Evolutionary conservation across 2,797 vertebrate species (phyloP).

Genomic region (Falco rusticolus): DNA sequence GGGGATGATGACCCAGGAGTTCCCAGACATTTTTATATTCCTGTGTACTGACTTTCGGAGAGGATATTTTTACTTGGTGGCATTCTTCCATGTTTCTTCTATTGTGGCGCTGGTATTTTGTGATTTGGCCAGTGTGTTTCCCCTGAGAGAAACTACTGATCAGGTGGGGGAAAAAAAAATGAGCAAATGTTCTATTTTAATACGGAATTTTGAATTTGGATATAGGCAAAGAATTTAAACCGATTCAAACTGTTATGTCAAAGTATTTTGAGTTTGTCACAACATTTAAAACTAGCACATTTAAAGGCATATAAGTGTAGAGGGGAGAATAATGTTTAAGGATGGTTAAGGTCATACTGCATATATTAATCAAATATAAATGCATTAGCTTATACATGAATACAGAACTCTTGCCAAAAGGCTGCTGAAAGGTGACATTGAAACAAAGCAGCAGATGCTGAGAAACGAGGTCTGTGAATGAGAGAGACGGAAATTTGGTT

Average conservation of each 20-base stretch:
- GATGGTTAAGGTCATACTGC: constrained; percentile 13
- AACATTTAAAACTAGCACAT: neutral
- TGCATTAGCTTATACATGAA: neutral
- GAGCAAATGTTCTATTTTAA: constrained; percentile 19
- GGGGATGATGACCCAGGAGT: neutral
- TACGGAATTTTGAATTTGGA: neutral
- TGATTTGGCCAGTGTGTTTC: constrained; percentile 6
- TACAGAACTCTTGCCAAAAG: constrained; percentile 27
- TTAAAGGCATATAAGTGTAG: neutral
- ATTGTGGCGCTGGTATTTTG: neutral
- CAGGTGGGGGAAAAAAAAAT: neutral
- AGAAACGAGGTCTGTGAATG: neutral
- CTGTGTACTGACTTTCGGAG: neutral
- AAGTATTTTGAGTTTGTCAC: neutral
- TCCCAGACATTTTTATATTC: neutral
- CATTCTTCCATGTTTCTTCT: constrained; percentile 39
- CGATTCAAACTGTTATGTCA: neutral
- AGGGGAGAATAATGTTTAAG: neutral
- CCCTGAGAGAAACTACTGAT: constrained; percentile 18
- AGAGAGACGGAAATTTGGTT: neutral
- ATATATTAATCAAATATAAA: constrained; percentile 9
- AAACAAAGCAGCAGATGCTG: neutral
- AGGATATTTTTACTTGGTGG: constrained; percentile 31
- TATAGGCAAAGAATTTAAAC: neutral
- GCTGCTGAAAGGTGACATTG: constrained; percentile 15